Conservation (phyloP, 1,140 invertebrate species). For the Patella vulgata region DNA sequence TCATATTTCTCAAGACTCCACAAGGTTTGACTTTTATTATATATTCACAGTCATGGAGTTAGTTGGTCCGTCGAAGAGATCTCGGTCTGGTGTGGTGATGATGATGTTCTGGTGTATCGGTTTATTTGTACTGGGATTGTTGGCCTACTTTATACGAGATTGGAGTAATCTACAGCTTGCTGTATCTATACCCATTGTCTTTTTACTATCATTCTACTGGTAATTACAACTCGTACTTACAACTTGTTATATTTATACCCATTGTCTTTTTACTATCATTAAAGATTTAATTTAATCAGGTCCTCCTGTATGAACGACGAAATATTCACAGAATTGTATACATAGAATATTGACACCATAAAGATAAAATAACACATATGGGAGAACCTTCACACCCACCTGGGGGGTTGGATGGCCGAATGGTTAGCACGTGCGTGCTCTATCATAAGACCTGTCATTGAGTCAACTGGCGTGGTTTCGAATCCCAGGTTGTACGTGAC, state of each 20-base stretch:
- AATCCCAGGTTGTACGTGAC: no score
- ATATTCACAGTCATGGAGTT: slow-evolving; percentile 20
- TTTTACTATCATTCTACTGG: slow-evolving; percentile 73
- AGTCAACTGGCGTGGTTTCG: no score
- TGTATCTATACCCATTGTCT: slow-evolving; percentile 77
- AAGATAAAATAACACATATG: no score
- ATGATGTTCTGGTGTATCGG: slow-evolving; percentile 77
- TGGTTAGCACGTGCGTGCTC: no score
- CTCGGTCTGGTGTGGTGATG: slow-evolving; percentile 26
- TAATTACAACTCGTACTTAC: slow-evolving; percentile 49
- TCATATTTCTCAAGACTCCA: no score
- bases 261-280: slow-evolving; percentile 76
- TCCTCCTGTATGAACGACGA: no score
- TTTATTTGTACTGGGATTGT: slow-evolving; percentile 72
- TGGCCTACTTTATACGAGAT: slow-evolving; percentile 75
- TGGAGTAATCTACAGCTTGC: slow-evolving; percentile 81
- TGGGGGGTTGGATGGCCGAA: no score
- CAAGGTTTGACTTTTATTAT: no score
- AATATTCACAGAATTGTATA: no score
- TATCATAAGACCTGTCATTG: no score
- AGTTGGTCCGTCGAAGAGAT: slow-evolving; percentile 25
- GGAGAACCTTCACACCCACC: no score
- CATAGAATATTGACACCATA: no score
- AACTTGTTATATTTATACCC: slow-evolving; percentile 80
- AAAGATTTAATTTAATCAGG: slow-evolving; percentile 38